phyloP scores from a whole-genome alignment of 1,140 invertebrate species.

The Akabosia matsudoensis region DNA sequence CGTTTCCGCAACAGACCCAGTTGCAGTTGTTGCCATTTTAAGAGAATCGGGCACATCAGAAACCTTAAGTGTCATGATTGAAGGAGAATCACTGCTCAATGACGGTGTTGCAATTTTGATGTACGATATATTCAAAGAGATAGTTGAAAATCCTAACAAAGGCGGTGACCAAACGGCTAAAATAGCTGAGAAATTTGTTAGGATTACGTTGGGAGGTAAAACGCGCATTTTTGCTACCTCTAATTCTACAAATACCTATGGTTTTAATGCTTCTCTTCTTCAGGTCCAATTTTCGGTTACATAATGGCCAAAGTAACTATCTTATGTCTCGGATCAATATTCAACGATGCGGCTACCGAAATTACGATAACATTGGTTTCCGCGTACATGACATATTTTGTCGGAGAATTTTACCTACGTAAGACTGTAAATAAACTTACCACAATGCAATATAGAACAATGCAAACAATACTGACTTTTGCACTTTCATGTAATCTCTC shows the following conservation, averaged over 20 bases:
- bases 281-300: slow-evolving; percentile 52
- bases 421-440: background rate
- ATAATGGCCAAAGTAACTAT: slow-evolving; percentile 52
- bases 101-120: slow-evolving; percentile 55
- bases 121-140: slow-evolving; percentile 47
- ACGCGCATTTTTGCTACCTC: background rate
- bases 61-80: slow-evolving; percentile 52
- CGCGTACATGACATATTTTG: slow-evolving; percentile 54
- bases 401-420: slow-evolving; percentile 51
- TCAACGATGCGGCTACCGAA: slow-evolving; percentile 52
- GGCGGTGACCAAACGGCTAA: background rate
- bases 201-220: slow-evolving; percentile 49
- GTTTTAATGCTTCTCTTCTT: no score
- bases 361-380: slow-evolving; percentile 54
- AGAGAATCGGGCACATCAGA: slow-evolving; percentile 53
- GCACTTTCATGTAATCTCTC: background rate
- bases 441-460: no score
- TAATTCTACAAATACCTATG: no score
- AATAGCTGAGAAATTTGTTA: slow-evolving; percentile 33
- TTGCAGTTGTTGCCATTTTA: slow-evolving; percentile 53
- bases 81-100: slow-evolving; percentile 55
- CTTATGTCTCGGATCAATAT: slow-evolving; percentile 50
- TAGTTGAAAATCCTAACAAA: slow-evolving; percentile 28
- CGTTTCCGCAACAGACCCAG: slow-evolving; percentile 54
- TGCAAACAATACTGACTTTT: no score